Conservation (phyloP, 2,888 invertebrate genomes). For the Calameuta idolon region DNA sequence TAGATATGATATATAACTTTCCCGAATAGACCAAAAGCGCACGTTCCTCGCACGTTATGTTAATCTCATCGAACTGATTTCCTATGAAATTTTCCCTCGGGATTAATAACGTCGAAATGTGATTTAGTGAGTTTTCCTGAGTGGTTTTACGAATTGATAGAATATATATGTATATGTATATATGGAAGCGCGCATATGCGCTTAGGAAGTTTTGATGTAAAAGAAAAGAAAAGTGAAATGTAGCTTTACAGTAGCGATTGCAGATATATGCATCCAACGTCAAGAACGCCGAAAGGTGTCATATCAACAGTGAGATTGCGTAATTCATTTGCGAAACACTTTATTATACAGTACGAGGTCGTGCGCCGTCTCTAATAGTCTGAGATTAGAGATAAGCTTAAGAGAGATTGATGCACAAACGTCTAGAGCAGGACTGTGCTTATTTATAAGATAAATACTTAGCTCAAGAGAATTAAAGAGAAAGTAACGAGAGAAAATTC, state of each 20-base stretch:
- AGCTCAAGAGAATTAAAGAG: not conserved
- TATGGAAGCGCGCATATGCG: not conserved
- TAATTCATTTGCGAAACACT: not conserved
- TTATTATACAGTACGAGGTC: not conserved
- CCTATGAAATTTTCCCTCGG: not conserved
- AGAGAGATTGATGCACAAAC: not conserved
- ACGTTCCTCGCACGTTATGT: not conserved
- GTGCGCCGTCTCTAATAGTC: not conserved
- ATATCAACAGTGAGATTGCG: not conserved
- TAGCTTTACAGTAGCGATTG: not conserved
- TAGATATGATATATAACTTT: not conserved
- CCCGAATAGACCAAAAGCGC: not conserved
- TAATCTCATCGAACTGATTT: not conserved
- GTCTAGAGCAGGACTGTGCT: not conserved
- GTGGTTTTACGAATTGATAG: not conserved
- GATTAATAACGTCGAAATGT: not conserved
- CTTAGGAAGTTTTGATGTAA: not conserved
- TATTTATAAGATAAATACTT: not conserved
- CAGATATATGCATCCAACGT: not conserved
- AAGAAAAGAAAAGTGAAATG: not conserved
- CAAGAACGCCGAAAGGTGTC: not conserved
- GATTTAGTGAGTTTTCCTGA: not conserved
- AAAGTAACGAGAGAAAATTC: not conserved
- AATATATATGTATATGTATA: no score
- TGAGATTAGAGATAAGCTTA: not conserved